These are phyloP conservation scores for Molossus molossus DNA, from an alignment of 2,797 vertebrate species.

Conservation along the genomic window DNA sequence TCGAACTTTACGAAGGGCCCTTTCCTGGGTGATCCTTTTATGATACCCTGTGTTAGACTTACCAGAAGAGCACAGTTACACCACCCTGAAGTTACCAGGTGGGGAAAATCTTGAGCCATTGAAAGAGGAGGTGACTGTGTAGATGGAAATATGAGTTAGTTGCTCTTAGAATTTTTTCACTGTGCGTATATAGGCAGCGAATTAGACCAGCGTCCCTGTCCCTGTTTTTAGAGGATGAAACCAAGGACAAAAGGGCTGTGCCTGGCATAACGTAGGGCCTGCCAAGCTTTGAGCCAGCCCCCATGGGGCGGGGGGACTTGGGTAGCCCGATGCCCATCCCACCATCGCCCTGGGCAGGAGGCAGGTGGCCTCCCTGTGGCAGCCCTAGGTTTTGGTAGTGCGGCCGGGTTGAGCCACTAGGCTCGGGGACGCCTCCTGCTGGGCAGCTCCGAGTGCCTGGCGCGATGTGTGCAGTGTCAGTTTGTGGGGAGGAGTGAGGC, in stretches of 20 bases:
- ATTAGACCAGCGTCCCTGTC: not conserved
- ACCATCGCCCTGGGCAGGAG: not conserved
- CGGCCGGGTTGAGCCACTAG: not conserved
- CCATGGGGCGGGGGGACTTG: not conserved
- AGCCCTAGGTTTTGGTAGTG: slow-evolving; percentile 33
- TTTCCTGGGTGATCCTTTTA: not conserved
- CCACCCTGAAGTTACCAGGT: not conserved
- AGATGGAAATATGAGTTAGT: not conserved
- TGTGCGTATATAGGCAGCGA: not conserved
- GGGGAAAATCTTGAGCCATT: not conserved
- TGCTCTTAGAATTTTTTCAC: not conserved
- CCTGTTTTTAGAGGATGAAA: slow-evolving; percentile 9
- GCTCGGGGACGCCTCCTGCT: not conserved
- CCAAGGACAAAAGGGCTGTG: not conserved
- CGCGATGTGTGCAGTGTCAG: slow-evolving; percentile 8
- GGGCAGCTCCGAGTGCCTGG: slow-evolving; percentile 3
- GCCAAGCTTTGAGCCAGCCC: not conserved
- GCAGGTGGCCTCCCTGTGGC: slow-evolving; percentile 28
- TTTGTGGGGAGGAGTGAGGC: not conserved
- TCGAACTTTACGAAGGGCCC: not conserved
- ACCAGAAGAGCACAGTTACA: not conserved
- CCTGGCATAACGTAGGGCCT: not conserved
- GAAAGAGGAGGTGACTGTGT: not conserved
- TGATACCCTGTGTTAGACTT: not conserved
- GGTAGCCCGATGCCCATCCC: not conserved